Base-by-base conservation (phyloP, 2,113 vertebrate genomes). In the Edolisoma coerulescens region DNA sequence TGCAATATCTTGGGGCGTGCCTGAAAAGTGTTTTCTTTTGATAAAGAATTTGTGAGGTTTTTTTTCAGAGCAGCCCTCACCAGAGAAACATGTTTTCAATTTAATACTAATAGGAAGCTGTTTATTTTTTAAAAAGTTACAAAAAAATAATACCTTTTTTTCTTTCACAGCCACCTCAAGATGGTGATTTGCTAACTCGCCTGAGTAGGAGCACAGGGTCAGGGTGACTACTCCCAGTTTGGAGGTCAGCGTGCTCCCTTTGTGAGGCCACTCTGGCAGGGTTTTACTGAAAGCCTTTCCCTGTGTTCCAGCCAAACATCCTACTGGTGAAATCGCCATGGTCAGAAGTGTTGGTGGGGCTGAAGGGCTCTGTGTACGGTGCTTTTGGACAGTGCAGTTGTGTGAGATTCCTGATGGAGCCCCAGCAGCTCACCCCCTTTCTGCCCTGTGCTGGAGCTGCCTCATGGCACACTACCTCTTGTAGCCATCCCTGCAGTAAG, bases 1-100 rank as follows among this genome's bases (percentile, higher is more conserved):
- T 44, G 32, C 52, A 56, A 2, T 80, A 68, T 80, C 87, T 89
- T 69, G 0, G 87, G 95, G 95, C 0, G 95, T 92, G 96, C 33
- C 92, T 93, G 84, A 77, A 75, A 84, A 96, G 85, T 95, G 96
- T 95, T 94, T 81, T 90, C 83, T 53, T 93, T 87, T 82, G 96
- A 97, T 97, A 97, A 97, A 95, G 65, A 60, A 76, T 42, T 83
- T 0, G 1, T 35, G 2, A 6, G 1, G 19, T 39, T 11, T 83
- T 50, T 96, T 82, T 53, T 8, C 42, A 61, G 35, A 61, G 42
- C 32, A 94, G 27, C 12, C 32, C 14, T 79, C 1, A 0, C 54
- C 26, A 22, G 5, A 89, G 67, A 42, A 80, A 56, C 9, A 57
- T 56, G 24, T 56, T 85, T 63, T 74, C 37, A 61, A 21, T 37